Conservation (phyloP, 2,797 vertebrate species). For the Chaenodraco wilsoni region DNA sequence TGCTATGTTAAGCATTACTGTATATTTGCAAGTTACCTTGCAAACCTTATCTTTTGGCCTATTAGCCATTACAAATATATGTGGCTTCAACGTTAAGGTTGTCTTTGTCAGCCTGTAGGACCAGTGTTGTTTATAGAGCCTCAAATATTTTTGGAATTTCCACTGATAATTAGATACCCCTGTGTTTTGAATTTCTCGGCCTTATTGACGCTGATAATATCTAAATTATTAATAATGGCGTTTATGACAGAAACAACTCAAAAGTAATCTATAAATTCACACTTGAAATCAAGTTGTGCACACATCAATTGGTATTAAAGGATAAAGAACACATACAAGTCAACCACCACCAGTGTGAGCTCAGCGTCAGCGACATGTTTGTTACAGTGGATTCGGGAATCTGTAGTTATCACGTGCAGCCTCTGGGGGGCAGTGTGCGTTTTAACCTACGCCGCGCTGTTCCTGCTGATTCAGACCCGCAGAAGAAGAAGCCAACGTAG, state of each 20-base stretch:
- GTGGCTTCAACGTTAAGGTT: too few relatives aligned
- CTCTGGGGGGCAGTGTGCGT: slow-evolving; percentile 29
- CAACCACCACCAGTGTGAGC: background rate
- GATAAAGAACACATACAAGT: background rate
- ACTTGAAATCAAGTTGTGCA: too few relatives aligned
- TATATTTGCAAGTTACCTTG: too few relatives aligned
- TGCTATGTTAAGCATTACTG: too few relatives aligned
- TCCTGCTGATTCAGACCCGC: rapidly evolving
- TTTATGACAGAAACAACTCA: background rate
- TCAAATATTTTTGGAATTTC: background rate
- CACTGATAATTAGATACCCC: background rate
- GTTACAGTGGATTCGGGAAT: too few relatives aligned
- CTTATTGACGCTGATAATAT: background rate
- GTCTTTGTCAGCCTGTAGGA: too few relatives aligned
- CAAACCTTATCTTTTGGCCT: too few relatives aligned
- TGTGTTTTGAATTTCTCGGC: background rate
- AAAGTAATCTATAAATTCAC: background rate
- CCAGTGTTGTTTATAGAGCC: background rate
- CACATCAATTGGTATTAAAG: background rate
- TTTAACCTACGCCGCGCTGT: background rate
- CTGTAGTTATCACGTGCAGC: background rate
- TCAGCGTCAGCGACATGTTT: background rate
- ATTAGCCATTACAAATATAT: too few relatives aligned
- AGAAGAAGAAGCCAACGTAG: slow-evolving; percentile 61
- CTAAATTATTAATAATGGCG: background rate